Evolutionary conservation across 2,113 vertebrate species (phyloP).

Genomic region (Chauna torquata): DNA sequence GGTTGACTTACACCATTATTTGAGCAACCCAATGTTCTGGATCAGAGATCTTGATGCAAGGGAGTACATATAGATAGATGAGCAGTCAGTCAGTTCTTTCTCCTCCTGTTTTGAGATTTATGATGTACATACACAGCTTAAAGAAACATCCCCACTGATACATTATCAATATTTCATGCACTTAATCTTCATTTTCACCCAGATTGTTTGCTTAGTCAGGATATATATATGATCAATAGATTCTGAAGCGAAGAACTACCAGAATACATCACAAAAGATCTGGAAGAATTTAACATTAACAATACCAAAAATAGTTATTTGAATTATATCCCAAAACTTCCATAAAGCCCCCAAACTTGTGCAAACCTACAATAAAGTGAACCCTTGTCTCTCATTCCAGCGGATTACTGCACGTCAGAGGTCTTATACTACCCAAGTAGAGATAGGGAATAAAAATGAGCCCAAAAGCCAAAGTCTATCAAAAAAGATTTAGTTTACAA

Average conservation of each 20-base stretch:
- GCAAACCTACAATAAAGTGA: background rate
- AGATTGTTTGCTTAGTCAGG: background rate
- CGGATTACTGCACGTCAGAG: background rate
- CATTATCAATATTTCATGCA: background rate
- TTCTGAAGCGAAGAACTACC: background rate
- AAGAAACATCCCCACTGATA: background rate
- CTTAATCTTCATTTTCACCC: background rate
- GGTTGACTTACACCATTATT: background rate
- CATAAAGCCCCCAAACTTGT: background rate
- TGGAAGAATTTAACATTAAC: background rate
- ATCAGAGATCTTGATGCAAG: background rate
- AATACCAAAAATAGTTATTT: background rate
- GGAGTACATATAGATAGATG: background rate
- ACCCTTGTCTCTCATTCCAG: background rate
- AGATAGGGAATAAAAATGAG: slow-evolving; percentile 50
- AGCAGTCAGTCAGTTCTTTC: background rate
- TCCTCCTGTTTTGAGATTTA: background rate
- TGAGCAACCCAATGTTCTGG: background rate
- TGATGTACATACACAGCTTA: background rate
- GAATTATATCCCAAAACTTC: background rate
- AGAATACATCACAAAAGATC: background rate
- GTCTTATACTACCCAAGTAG: background rate
- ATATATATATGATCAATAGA: background rate
- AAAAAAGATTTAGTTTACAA: background rate
- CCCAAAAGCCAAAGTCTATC: slow-evolving; percentile 43